Evolutionary conservation across 2,888 invertebrate species (phyloP), one percentile per base, ranked within the genome.

Genomic region (Tetrapedia diversipes): DNA sequence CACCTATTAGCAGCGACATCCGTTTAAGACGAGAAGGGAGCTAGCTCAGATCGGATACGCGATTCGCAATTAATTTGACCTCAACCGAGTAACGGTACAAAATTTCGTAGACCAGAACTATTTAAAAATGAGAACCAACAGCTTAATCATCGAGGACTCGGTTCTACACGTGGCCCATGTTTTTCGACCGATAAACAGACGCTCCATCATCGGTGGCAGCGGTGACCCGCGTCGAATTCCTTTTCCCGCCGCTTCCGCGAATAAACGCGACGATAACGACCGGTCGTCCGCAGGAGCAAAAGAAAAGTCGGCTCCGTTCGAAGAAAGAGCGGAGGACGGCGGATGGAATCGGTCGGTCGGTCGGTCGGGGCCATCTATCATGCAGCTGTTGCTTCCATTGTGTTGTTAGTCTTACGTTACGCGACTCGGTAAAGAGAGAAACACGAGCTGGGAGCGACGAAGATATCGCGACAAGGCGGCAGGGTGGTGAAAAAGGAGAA

Each of bases 371-470:
- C 87, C 88, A 89, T 89, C 89, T 89, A 89, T 89, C 89, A 90
- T 90, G 90, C 91, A 91, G 91, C 90, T 91, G 90, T 90, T 90
- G 90, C 89, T 87, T 91, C 90, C 91, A 91, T 91, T 91, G 91
- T 91, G 90, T 91, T 91, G 90, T 91, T 90, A 90, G 90, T 90
- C 90, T 90, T 90, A 86, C 88, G 89, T 90, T 90, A 88, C 89
- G 80, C 81, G 88, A 87, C 85, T n/a, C n/a, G n/a, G 88, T 83
- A 70, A 70, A 68, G 65, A 71, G 79, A 69, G 64, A 67, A 73
- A 75, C 69, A 70, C 67, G 11, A 41, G n/a, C 27, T 16, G 1
- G 24, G 27, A 8, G 24, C 16, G 43, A 67, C 34, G 19, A 51
- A 24, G 65, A 60, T 37, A 43, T 53, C 63, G 45, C 51, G 70